Evolutionary conservation across 2,113 vertebrate species (phyloP).

Genomic region (Spheniscus mendiculus): DNA sequence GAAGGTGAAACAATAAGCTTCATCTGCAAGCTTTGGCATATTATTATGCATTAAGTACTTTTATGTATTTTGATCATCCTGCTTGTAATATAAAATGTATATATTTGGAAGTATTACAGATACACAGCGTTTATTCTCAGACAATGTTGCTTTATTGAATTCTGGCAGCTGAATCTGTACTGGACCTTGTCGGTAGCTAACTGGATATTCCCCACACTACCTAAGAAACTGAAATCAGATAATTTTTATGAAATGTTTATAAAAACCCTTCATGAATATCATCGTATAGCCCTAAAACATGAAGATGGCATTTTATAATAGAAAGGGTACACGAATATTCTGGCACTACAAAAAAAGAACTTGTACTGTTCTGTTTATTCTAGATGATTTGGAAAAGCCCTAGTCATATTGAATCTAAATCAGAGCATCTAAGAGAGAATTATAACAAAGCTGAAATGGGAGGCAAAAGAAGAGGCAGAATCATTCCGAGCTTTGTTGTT

Average conservation of each 20-base stretch:
- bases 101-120: not conserved
- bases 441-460: conserved; percentile 20
- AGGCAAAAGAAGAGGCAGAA: conserved; percentile 18
- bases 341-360: not conserved
- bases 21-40: not conserved
- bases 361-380: not conserved
- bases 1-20: not conserved
- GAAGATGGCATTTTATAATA: not conserved
- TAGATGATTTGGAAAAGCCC: not conserved
- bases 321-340: not conserved
- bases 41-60: not conserved
- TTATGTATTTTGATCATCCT: not conserved
- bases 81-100: not conserved
- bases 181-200: not conserved
- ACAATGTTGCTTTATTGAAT: not conserved
- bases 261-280: not conserved
- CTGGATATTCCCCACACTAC: not conserved
- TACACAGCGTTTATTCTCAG: not conserved
- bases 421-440: not conserved
- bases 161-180: not conserved
- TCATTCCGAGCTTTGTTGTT: not conserved
- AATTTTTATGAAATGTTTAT: not conserved
- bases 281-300: not conserved
- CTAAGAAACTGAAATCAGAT: not conserved
- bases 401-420: not conserved